Base-by-base conservation (phyloP, 2,113 vertebrate genomes). In the Cheirogaleus medius region DNA sequence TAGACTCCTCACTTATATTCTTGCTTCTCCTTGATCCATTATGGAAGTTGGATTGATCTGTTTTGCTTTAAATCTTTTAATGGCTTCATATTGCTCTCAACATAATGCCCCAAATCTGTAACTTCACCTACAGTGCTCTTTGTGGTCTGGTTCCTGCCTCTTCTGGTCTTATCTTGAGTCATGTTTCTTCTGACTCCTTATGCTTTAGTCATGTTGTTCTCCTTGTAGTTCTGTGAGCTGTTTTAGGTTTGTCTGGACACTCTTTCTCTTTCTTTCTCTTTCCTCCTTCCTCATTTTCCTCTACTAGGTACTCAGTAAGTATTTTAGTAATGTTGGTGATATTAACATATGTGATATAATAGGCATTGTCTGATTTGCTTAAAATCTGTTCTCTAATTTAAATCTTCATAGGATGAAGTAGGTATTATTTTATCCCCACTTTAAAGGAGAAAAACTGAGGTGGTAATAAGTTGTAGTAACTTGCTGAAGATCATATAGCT, bases 381-480 rank as follows among this genome's bases (percentile, higher is more conserved):
- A 34, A 68, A 23, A 34, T 52, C 47, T 56, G 27, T 87, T 76
- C 32, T 10, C 3, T 81, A 49, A 74, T 56, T 74, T 60, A 82
- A 42, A 82, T 87, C 49, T 73, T 56, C 29, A 68, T 12, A 94
- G 58, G 82, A 76, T 25, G 0, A 82, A 52, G 27, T 76, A 74
- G 58, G 58, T 87, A 49, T 8, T 80, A 13, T 94, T 87, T 81
- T 87, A 52, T 68, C 9, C 10, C 44, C 56, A 32, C 11, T 54
- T 42, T 64, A 63, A 25, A 86, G 54, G 21, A 81, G 66, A 92
- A 49, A 94, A 90, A 66, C 63, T 85, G 81, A 93, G 71, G 37
- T 25, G 14, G 42, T 32, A 74, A 42, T 93, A 49, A 56, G 27
- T 39, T 68, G 77, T 17, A 88, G 14, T 83, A 49, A 87, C 47